A percentile compares a stretch with the other conserved stretches of the same genome.
Evolutionary conservation across 1,140 invertebrate species (phyloP).

Genomic region (Prorops nasuta): DNA sequence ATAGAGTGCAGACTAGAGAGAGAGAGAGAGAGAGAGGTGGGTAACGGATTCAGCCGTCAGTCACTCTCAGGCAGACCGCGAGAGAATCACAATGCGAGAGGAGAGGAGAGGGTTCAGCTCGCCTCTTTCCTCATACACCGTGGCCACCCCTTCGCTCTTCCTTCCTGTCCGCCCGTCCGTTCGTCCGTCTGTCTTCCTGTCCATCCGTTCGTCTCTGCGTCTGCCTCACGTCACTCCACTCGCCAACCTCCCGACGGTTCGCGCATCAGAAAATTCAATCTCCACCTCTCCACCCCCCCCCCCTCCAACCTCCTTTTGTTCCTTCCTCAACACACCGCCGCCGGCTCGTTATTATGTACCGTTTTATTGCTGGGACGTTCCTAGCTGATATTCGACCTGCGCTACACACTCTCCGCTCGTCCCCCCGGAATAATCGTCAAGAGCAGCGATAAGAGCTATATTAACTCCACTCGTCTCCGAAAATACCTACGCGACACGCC

Average conservation of each 20-base stretch:
- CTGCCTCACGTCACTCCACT: conserved; percentile 26
- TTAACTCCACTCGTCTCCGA: too few species aligned
- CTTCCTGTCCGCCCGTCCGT: conserved; percentile 14
- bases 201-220: conserved; percentile 35
- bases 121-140: conserved; percentile 22
- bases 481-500: too few species aligned
- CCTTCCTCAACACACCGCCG: conserved; percentile 8
- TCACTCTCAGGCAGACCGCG: conserved; percentile 50
- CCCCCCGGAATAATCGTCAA: too few species aligned
- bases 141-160: conserved; percentile 5
- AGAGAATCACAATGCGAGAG: conserved; percentile 55
- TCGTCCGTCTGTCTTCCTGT: conserved; percentile 17
- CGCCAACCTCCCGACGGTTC: conserved; percentile 19
- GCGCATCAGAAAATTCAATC: conserved; percentile 8
- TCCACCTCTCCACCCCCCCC: neutral
- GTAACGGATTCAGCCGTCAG: conserved; percentile 53
- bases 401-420: too few species aligned
- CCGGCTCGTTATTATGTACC: neutral
- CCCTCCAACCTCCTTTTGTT: neutral
- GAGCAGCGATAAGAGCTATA: too few species aligned
- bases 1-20: conserved; percentile 14
- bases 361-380: neutral
- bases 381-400: too few species aligned
- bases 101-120: too few species aligned
- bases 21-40: conserved; percentile 12